Evolutionary conservation across 2,888 invertebrate genomes (phyloP).

Genomic region (Agrotis puta): DNA sequence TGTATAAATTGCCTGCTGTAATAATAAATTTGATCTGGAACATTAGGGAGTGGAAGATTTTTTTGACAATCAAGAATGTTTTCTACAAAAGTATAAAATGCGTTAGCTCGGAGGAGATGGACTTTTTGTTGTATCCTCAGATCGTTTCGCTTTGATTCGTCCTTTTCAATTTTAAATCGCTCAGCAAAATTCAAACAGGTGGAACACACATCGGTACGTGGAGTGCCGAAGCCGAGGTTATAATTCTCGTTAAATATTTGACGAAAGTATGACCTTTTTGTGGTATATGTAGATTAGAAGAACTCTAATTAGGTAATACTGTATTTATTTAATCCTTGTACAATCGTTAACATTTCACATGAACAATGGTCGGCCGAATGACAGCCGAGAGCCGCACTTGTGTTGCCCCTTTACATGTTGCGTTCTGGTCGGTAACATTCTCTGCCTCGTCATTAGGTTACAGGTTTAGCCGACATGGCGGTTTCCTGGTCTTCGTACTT

Average conservation of each 20-base stretch:
- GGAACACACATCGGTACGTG: constrained; percentile 63
- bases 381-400: too few species aligned
- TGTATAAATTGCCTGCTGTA: constrained; percentile 57
- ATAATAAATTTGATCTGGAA: constrained; percentile 61
- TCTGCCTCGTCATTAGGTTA: too few species aligned
- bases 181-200: constrained; percentile 63
- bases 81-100: constrained; percentile 60
- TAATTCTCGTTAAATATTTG: constrained; percentile 10
- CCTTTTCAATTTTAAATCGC: constrained; percentile 64
- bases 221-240: constrained; percentile 26
- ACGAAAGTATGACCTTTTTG: constrained; percentile 3
- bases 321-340: too few species aligned
- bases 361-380: too few species aligned
- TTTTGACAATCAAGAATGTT: constrained; percentile 60
- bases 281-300: constrained; percentile 10
- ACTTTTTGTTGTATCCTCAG: constrained; percentile 60
- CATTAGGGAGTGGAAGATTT: constrained; percentile 65
- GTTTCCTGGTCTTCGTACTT: too few species aligned
- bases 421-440: too few species aligned
- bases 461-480: too few species aligned
- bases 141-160: constrained; percentile 46
- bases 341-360: constrained; percentile 1
- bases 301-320: too few species aligned
- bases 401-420: too few species aligned
- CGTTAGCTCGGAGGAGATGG: constrained; percentile 58